Evolutionary conservation across 2,797 vertebrate species (phyloP).

Genomic region (Scomberomorus guttatus): DNA sequence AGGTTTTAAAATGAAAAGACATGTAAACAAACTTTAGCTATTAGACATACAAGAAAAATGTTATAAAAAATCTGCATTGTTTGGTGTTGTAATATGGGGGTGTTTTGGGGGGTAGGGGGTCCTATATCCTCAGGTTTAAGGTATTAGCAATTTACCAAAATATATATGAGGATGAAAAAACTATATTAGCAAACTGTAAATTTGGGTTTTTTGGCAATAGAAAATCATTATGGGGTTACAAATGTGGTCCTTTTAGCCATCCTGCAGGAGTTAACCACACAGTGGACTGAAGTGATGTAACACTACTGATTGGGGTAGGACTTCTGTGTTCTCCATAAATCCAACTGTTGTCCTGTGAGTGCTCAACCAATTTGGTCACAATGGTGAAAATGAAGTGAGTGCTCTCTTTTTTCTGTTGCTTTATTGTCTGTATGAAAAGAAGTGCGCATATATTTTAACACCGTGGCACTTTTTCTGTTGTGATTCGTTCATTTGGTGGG

Average conservation of each 20-base stretch:
- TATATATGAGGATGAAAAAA: slow-evolving; percentile 62
- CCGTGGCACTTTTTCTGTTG: slow-evolving; percentile 68
- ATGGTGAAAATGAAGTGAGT: slow-evolving; percentile 74
- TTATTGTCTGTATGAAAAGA: slow-evolving; percentile 77
- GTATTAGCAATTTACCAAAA: slow-evolving; percentile 73
- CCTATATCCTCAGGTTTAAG: slow-evolving; percentile 82
- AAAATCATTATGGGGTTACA: slow-evolving; percentile 61
- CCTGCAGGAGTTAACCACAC: slow-evolving; percentile 62
- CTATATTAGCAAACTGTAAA: slow-evolving; percentile 49
- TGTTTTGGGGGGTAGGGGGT: slow-evolving; percentile 82
- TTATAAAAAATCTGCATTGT: slow-evolving; percentile 74
- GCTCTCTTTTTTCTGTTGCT: slow-evolving; percentile 76
- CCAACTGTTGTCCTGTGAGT: slow-evolving; percentile 73
- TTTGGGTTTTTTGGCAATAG: slow-evolving; percentile 69
- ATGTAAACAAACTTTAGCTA: slow-evolving; percentile 75
- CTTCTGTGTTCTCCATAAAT: slow-evolving; percentile 75
- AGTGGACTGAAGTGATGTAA: slow-evolving; percentile 72
- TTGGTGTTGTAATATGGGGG: slow-evolving; percentile 84
- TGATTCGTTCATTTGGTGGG: slow-evolving; percentile 57
- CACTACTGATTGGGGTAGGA: slow-evolving; percentile 83
- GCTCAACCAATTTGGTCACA: slow-evolving; percentile 75
- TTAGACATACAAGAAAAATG: slow-evolving; percentile 66
- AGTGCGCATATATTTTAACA: slow-evolving; percentile 74
- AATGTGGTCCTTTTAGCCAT: slow-evolving; percentile 69
- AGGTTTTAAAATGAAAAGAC: slow-evolving; percentile 66